These are phyloP conservation scores for Macaca nemestrina DNA, from an alignment of 2,113 vertebrate species.

Conservation along the genomic window DNA sequence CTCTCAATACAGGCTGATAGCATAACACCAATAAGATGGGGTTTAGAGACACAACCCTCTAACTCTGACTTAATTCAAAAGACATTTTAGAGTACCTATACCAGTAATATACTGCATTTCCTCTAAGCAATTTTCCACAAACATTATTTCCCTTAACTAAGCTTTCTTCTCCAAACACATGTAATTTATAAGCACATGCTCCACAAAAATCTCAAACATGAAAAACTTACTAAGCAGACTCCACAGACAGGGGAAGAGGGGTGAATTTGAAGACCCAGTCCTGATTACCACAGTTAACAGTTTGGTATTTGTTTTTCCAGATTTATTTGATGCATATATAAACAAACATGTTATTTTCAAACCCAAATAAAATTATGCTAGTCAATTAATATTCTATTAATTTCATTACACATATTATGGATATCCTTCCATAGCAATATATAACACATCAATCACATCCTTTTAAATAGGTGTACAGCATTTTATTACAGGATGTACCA, in stretches of 20 bases:
- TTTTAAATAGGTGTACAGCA: background rate
- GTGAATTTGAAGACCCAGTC: background rate
- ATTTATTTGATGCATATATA: background rate
- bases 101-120: background rate
- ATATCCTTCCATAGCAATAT: background rate
- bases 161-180: background rate
- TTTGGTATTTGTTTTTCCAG: background rate
- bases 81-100: background rate
- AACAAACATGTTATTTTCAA: background rate
- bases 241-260: background rate
- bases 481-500: background rate
- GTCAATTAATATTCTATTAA: background rate
- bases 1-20: background rate
- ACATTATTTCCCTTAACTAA: background rate
- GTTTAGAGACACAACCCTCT: background rate
- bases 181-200: background rate
- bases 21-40: background rate
- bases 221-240: background rate
- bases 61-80: background rate
- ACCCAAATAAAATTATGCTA: background rate
- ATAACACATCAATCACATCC: background rate
- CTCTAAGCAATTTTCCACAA: background rate
- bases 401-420: background rate
- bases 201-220: background rate
- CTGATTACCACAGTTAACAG: background rate